Evolutionary conservation across 92 coral and sea anemone genomes (phyloP).

Genomic region (Isaurus tuberculatus): DNA sequence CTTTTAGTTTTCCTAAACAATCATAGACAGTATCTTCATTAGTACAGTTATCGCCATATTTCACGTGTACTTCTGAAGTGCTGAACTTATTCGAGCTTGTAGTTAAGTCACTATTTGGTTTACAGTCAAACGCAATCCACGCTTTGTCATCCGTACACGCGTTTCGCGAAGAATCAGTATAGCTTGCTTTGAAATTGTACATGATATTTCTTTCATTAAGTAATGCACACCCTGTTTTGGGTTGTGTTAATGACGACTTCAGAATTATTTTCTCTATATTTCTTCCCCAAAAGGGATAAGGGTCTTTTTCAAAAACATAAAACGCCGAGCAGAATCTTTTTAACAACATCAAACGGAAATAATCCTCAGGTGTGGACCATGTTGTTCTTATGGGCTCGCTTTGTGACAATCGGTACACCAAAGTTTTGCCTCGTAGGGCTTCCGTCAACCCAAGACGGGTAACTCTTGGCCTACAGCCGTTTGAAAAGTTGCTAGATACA

Average conservation of each 20-base stretch:
- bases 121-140: conserved; percentile 69
- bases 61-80: conserved; percentile 40
- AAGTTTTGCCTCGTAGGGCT: conserved; percentile 45
- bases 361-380: conserved; percentile 43
- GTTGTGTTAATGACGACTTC: conserved; percentile 28
- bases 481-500: conserved; percentile 60
- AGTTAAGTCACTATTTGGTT: not conserved
- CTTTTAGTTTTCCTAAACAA: conserved; percentile 70
- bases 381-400: conserved; percentile 59
- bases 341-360: conserved; percentile 51
- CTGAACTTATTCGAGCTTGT: not conserved
- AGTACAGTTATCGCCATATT: conserved; percentile 56
- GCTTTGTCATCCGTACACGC: conserved; percentile 54
- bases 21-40: conserved; percentile 45
- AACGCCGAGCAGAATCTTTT: conserved; percentile 67
- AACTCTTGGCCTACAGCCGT: conserved; percentile 76
- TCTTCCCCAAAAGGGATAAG: conserved; percentile 83
- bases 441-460: conserved; percentile 81
- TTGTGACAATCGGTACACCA: conserved; percentile 81
- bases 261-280: conserved; percentile 75
- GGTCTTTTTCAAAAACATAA: conserved; percentile 70
- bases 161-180: conserved; percentile 13
- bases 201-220: conserved; percentile 57
- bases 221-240: conserved; percentile 53
- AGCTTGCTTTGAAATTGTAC: conserved; percentile 59